Base-by-base conservation (phyloP, 1,140 invertebrate genomes). In the Drosophila saltans region DNA sequence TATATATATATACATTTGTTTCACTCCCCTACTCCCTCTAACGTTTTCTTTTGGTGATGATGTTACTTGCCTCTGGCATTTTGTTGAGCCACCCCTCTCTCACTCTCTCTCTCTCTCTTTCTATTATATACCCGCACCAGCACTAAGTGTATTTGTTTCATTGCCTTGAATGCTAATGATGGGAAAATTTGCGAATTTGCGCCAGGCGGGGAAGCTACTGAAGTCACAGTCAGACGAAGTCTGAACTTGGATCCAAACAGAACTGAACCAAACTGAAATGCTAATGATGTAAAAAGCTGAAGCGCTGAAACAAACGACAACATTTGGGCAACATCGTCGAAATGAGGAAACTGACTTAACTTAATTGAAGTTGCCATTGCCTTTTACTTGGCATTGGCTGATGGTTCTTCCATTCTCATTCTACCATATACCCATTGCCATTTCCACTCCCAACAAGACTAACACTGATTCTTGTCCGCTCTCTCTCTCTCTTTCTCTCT, bases 321-420 rank as follows among this genome's bases (percentile, higher is more conserved):
- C 85, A 88, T 80, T 77, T 81, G 60, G 66, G 55, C 65, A 75
- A 74, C 56, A 68, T 55, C 59, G 78, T 75, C 74, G 69, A 84
- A 84, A 89, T 89, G 84, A 89, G 84, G 77, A 83, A 89, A 89
- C 84, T 89, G 84, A 89, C 84, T 89, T 89, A 89, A 89, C 85
- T 89, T 89, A 89, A 89, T 89, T 89, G 84, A 89, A 89, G 84
- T 89, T 89, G 84, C 80, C 70, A 76, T 71, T 83, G 80, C 75
- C 75, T 59, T 68, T 68, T 45, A 68, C 60, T 45, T 28, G 60
- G 62, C 21, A 52, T 45, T 59, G 62, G 45, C 61, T 40, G 33
- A 43, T 63, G 48, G 58, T 39, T 11, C 52, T 36, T 36, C n/a
- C 45, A 48, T 11, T 36, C n/a, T 10, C 45, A 10, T 52, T 8